Conservation (phyloP, 2,888 invertebrate species). For the Congeria kusceri region DNA sequence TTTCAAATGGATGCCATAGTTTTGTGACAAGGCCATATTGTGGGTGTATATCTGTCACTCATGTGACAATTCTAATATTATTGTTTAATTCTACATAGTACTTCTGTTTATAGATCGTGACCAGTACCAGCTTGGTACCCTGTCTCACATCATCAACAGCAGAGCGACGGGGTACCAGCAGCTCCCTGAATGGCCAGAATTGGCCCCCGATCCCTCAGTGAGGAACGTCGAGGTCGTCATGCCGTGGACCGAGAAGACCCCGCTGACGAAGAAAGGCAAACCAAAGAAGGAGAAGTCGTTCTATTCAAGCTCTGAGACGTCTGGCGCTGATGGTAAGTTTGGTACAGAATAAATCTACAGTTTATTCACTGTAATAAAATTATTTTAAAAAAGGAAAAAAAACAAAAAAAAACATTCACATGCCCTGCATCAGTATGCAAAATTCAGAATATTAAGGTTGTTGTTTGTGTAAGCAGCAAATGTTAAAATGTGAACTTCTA, state of each 20-base stretch:
- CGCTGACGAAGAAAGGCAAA: slow-evolving; percentile 63
- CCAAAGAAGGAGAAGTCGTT: slow-evolving; percentile 86
- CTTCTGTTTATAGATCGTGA: slow-evolving; percentile 89
- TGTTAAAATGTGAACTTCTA: background rate
- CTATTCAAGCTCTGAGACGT: slow-evolving; percentile 86
- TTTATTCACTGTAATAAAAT: background rate
- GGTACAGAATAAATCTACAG: no score
- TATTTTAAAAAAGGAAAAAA: background rate
- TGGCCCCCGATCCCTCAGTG: slow-evolving; percentile 91
- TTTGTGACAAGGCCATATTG: no score
- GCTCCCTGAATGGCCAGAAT: slow-evolving; percentile 93
- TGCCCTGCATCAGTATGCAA: no score
- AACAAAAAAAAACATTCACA: background rate
- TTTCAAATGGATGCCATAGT: no score
- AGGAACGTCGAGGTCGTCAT: slow-evolving; percentile 89
- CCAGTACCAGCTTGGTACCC: slow-evolving; percentile 95
- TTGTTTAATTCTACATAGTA: no score
- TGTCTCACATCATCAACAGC: slow-evolving; percentile 97
- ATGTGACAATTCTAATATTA: no score
- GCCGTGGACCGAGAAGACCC: slow-evolving; percentile 75
- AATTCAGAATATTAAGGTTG: no score
- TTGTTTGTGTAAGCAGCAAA: no score
- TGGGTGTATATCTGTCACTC: no score
- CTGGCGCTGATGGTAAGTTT: slow-evolving; percentile 68
- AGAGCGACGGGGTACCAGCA: slow-evolving; percentile 95